Base-by-base conservation (phyloP, 2,888 invertebrate species). In the Hesperia comma region DNA sequence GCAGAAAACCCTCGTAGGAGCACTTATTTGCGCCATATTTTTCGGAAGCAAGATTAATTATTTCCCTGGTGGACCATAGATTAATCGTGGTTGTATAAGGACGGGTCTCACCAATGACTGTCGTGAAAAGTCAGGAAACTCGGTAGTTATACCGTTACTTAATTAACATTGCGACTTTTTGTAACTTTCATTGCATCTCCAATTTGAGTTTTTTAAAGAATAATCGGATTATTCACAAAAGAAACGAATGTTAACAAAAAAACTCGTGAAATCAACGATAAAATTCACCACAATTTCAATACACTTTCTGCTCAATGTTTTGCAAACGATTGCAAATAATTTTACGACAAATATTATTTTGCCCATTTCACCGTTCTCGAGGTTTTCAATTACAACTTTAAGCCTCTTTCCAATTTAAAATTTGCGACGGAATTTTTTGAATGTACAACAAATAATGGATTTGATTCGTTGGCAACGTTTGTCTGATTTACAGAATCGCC, bases 31-130 rank as follows among this genome's bases (percentile, higher is more conserved):
- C 49, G 49, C 49, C 49, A 61, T 61, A 61, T 49, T 61, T 61
- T 61, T 61, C 49, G 19, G 14, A 61, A 19, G 49, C 19, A 61
- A 61, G 61, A 61, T 61, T 51, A 61, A 61, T 61, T 61, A 51
- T 49, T 51, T 61, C 61, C 61, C 61, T 37, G 37, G 61, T 37
- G 49, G 7, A 37, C 15, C 8, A 61, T 61, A 61, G 49, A 61
- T 51, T 49, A 51, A 49, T 19, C 17, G 37, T 15, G 46, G 33
- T 49, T 46, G 19, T 51, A 7, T n/a, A 61, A 17, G 33, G n/a
- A 49, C 15, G 14, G 8, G 37, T 37, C 49, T 19, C 17, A 49
- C 61, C 6, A 37, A 3, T 19, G n/a, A 49, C 49, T 26, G 26
- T 26, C 26, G 12, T 37, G 12, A 12, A 2, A 37, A 12, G 10